Evolutionary conservation across 2,797 vertebrate species (phyloP).

Genomic region (Protosalanx chinensis): DNA sequence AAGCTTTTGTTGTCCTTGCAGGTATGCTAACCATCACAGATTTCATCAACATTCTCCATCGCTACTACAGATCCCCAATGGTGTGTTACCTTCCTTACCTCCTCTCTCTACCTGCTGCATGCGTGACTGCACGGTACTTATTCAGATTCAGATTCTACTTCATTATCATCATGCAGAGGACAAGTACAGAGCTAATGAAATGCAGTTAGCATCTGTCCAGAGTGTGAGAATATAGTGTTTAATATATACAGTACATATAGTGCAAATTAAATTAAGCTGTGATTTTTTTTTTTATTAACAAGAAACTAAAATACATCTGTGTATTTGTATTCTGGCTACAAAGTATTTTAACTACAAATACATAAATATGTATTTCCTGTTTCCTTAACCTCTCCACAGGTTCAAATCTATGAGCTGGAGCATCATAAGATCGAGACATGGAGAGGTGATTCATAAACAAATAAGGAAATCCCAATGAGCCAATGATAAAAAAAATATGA

Average conservation of each 20-base stretch:
- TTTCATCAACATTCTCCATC: slow-evolving; percentile 96
- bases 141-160: no score
- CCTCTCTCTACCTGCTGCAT: no score
- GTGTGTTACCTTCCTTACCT: slow-evolving; percentile 58
- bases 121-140: no score
- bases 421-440: slow-evolving; percentile 96
- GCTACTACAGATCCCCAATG: slow-evolving; percentile 92
- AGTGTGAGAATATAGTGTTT: no score
- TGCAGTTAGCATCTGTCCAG: no score
- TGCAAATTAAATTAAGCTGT: no score
- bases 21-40: slow-evolving; percentile 99
- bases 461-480: slow-evolving; percentile 58
- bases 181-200: no score
- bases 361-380: slow-evolving; percentile 46
- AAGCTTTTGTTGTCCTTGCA: slow-evolving; percentile 44
- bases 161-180: no score
- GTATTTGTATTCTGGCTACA: no score
- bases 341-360: neutral
- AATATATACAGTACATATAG: no score
- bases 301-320: no score
- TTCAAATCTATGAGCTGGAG: slow-evolving; percentile 96
- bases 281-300: no score
- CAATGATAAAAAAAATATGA: neutral
- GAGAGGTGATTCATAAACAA: slow-evolving; percentile 86
- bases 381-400: slow-evolving; percentile 62